Evolutionary conservation across 2,113 vertebrate species (phyloP).

Genomic region (Misgurnus anguillicaudatus): DNA sequence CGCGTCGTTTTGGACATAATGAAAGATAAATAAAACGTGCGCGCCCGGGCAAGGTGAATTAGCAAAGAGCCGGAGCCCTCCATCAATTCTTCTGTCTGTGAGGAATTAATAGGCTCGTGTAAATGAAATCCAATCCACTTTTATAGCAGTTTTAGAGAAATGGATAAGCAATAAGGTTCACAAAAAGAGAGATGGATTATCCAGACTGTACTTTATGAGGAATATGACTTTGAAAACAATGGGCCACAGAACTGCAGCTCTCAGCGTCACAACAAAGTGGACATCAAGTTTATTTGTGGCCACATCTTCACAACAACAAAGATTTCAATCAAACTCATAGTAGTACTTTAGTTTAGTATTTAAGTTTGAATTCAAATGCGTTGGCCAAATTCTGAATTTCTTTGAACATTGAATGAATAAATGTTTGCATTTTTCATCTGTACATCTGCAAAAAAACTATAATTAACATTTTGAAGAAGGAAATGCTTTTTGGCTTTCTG

Average conservation of each 20-base stretch:
- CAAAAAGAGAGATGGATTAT: slow-evolving; percentile 39
- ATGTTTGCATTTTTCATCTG: too few relatives aligned
- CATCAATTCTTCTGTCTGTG: slow-evolving; percentile 66
- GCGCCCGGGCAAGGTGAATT: slow-evolving; percentile 61
- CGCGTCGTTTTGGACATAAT: slow-evolving; percentile 56
- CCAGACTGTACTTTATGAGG: not conserved
- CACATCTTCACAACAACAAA: not conserved
- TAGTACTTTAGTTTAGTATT: too few relatives aligned
- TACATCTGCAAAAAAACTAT: too few relatives aligned
- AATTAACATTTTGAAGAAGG: too few relatives aligned
- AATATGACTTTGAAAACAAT: slow-evolving; percentile 4
- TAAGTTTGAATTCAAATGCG: too few relatives aligned
- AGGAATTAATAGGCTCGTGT: slow-evolving; percentile 66
- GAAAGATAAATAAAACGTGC: slow-evolving; percentile 58
- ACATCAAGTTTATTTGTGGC: slow-evolving; percentile 3
- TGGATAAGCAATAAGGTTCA: slow-evolving; percentile 16
- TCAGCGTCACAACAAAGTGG: slow-evolving; percentile 9
- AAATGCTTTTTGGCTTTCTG: too few relatives aligned
- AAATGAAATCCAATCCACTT: slow-evolving; percentile 64
- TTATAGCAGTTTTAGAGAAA: slow-evolving; percentile 45
- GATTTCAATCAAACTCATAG: not conserved
- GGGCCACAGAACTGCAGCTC: not conserved
- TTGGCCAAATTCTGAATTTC: too few relatives aligned
- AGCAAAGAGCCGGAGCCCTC: slow-evolving; percentile 60
- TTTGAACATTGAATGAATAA: too few relatives aligned